Percentiles rank a stretch among this genome's conserved stretches.
phyloP scores from a whole-genome alignment of 2,888 invertebrate genomes.

The Drosophila aldrichi region DNA sequence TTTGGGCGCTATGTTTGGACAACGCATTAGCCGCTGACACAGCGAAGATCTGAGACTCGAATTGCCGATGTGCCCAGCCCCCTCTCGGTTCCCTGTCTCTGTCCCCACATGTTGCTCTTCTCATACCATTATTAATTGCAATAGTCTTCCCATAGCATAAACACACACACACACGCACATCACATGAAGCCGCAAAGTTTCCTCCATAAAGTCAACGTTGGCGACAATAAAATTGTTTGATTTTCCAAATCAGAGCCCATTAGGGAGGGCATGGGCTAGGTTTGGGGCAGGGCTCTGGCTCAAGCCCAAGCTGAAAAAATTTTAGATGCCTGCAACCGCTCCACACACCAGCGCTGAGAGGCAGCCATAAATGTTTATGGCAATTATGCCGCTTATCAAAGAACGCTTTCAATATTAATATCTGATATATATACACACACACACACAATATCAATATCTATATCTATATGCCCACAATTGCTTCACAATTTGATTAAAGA shows the following conservation, averaged over 20 bases:
- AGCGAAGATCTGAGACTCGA: conserved; percentile 33
- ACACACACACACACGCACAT: conserved; percentile 39
- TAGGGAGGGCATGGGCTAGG: conserved; percentile 33
- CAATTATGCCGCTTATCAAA: conserved; percentile 59
- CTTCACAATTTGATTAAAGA: conserved; percentile 52
- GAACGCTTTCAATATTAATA: conserved; percentile 3
- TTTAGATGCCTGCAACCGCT: neutral
- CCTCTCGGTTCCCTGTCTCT: neutral
- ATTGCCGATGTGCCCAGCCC: neutral
- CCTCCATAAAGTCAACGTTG: conserved; percentile 56
- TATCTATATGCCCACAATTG: conserved; percentile 19
- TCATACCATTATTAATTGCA: conserved; percentile 9
- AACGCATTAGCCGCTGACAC: conserved; percentile 51
- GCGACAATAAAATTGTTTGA: conserved; percentile 76
- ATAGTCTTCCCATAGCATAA: conserved; percentile 7
- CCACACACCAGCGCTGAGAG: neutral
- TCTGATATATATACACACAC: conserved; percentile 17
- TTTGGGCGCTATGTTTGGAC: conserved; percentile 55
- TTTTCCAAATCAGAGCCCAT: conserved; percentile 73
- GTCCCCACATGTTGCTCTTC: neutral
- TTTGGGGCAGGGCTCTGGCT: neutral
- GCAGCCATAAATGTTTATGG: conserved; percentile 59
- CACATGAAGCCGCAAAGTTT: conserved; percentile 59
- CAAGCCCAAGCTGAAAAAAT: conserved; percentile 13
- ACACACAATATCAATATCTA: conserved; percentile 27